Conservation (phyloP, 2,888 invertebrate genomes). For the Bellardia bayeri region DNA sequence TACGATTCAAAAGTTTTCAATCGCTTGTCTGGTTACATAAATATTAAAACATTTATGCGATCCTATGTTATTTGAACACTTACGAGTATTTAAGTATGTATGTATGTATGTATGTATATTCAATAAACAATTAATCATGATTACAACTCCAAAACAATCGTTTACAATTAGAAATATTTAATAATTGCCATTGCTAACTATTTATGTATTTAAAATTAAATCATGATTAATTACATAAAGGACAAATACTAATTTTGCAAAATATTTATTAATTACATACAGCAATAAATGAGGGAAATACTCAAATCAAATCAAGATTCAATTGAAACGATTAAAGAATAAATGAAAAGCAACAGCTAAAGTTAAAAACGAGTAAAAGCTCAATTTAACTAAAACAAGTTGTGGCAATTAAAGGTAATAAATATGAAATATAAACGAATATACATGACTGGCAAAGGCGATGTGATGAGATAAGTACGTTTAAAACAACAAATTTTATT, state of each 20-base stretch:
- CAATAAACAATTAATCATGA: neutral
- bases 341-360: slow-evolving; percentile 1
- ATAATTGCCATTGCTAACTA: neutral
- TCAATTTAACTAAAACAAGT: slow-evolving; percentile 50
- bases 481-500: slow-evolving; percentile 33
- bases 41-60: too few relatives aligned
- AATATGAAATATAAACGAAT: slow-evolving; percentile 33
- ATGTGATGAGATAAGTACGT: slow-evolving; percentile 31
- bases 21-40: too few relatives aligned
- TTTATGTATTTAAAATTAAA: neutral
- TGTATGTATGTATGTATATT: neutral
- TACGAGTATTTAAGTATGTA: too few relatives aligned
- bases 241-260: slow-evolving; percentile 33
- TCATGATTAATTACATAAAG: slow-evolving; percentile 17
- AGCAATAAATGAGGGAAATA: slow-evolving; percentile 17
- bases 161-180: slow-evolving; percentile 8
- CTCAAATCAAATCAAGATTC: slow-evolving; percentile 14
- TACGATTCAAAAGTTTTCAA: too few relatives aligned
- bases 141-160: neutral
- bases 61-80: too few relatives aligned
- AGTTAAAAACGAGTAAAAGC: slow-evolving; percentile 17
- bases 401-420: slow-evolving; percentile 55
- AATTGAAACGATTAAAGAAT: slow-evolving; percentile 38
- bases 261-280: slow-evolving; percentile 22
- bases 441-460: neutral